Percentiles rank a stretch among this genome's conserved stretches.
phyloP scores from a whole-genome alignment of 2,797 vertebrate species.

The Phrynocephalus forsythii region DNA sequence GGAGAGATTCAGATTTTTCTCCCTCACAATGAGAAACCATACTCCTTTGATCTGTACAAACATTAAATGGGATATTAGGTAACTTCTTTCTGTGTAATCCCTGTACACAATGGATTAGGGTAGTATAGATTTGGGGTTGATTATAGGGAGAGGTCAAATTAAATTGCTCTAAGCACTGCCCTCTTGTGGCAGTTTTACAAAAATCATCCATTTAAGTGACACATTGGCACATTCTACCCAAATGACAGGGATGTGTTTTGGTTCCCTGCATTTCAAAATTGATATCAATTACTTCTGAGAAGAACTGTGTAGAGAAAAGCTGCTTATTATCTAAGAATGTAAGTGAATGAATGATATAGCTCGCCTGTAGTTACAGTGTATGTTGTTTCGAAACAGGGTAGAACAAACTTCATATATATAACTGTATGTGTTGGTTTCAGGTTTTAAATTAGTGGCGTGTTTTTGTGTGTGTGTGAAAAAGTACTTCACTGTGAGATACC shows the following conservation, averaged over 20 bases:
- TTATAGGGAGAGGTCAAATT: neutral
- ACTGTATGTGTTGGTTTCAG: neutral
- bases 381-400: neutral
- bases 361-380: neutral
- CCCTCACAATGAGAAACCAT: conserved; percentile 6
- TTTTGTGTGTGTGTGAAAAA: neutral
- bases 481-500: neutral
- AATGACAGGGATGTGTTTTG: neutral
- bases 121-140: neutral
- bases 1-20: neutral
- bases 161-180: conserved; percentile 30
- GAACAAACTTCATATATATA: neutral
- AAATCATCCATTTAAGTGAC: neutral
- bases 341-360: neutral
- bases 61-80: neutral
- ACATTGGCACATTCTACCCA: too few species aligned
- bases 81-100: neutral
- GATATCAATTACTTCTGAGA: neutral
- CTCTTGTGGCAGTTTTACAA: conserved; percentile 50
- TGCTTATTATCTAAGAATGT: neutral
- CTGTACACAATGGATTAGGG: neutral
- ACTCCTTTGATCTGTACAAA: conserved; percentile 37
- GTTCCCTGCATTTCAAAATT: neutral
- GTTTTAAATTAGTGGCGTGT: neutral
- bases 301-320: neutral